phyloP scores from a whole-genome alignment of 2,113 vertebrate genomes.

The Ameiurus melas region DNA sequence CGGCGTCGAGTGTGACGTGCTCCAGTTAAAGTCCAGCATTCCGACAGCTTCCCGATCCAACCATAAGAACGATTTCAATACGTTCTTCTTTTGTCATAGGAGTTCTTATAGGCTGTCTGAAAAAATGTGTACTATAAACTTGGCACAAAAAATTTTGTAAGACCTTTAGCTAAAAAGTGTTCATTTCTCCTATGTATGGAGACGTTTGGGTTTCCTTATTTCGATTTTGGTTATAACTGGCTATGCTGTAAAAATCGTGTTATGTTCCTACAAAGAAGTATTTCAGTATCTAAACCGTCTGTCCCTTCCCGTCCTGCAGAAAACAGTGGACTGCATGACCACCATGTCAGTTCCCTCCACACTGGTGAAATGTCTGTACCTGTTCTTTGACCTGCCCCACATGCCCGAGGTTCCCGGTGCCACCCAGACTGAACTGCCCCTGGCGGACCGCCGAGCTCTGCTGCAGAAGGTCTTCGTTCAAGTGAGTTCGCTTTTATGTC shows the following conservation, averaged over 20 bases:
- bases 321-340: constrained; percentile 99
- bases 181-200: no score
- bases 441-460: constrained; percentile 87
- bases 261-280: background rate
- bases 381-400: constrained; percentile 98
- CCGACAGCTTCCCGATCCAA: no score
- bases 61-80: no score
- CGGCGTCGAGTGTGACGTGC: no score
- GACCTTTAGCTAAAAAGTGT: no score
- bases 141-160: no score
- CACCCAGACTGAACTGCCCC: constrained; percentile 89
- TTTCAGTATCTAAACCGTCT: background rate
- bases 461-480: constrained; percentile 99
- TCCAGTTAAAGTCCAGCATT: no score
- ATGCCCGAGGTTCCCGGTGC: constrained; percentile 88
- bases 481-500: constrained; percentile 68
- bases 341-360: constrained; percentile 99
- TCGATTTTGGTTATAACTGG: background rate
- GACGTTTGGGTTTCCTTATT: background rate
- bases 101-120: no score
- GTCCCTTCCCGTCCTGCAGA: constrained; percentile 69
- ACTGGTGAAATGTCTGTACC: constrained; percentile 97
- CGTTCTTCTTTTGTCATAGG: no score
- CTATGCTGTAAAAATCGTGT: background rate
- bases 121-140: no score